Evolutionary conservation across 2,113 vertebrate genomes (phyloP).

Genomic region (Oreochromis tanganicae): DNA sequence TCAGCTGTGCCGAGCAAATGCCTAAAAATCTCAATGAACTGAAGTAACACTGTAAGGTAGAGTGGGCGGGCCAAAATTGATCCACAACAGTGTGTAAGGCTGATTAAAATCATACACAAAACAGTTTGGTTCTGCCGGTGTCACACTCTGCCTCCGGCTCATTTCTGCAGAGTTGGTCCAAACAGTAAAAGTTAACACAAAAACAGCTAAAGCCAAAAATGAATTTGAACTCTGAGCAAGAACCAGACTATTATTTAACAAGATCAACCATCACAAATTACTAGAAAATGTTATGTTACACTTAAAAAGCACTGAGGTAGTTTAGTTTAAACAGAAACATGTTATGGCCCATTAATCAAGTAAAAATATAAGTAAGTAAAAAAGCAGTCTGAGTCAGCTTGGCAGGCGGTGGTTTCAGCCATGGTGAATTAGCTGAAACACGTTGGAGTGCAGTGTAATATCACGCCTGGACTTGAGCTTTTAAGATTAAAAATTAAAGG

Average conservation of each 20-base stretch:
- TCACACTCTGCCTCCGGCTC: fast-evolving
- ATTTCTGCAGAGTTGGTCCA: not conserved
- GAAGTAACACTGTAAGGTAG: not conserved
- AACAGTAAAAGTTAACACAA: not conserved
- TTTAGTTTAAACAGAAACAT: not conserved
- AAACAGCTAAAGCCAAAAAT: not conserved
- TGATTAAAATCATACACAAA: not conserved
- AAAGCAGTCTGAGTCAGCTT: not conserved
- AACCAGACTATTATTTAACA: not conserved
- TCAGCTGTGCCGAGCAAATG: not conserved
- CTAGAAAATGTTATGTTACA: fast-evolving
- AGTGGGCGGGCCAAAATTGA: fast-evolving
- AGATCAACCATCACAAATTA: not conserved
- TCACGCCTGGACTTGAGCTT: not conserved
- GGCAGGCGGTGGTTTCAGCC: not conserved
- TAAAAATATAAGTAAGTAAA: not conserved
- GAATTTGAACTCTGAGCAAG: not conserved
- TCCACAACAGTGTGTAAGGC: not conserved
- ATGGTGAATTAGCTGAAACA: not conserved
- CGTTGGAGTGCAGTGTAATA: fast-evolving
- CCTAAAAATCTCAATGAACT: not conserved
- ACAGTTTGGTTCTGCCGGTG: fast-evolving
- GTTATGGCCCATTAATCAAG: not conserved
- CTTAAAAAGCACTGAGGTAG: not conserved
- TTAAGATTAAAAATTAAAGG: not conserved